These are phyloP conservation scores for Drosophila flavopinicola DNA, from an alignment of 2,888 invertebrate genomes.

Conservation along the genomic window DNA sequence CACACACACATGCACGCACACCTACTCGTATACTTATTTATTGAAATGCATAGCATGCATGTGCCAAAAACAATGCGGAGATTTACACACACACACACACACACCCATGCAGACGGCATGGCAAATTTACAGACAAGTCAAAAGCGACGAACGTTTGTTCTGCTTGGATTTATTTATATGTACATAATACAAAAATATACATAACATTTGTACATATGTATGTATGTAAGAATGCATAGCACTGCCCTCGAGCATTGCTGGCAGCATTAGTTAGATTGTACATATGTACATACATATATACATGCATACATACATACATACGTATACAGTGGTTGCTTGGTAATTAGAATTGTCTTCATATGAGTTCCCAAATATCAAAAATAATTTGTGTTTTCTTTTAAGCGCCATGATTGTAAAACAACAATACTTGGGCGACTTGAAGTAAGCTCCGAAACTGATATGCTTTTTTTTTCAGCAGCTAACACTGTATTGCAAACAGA, in stretches of 20 bases:
- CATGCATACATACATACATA: background rate
- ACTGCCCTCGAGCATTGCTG: constrained; percentile 14
- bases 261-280: constrained; percentile 4
- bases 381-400: too few relatives aligned
- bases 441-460: too few relatives aligned
- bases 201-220: constrained; percentile 10
- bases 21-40: constrained; percentile 14
- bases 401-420: too few relatives aligned
- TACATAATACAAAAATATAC: too few relatives aligned
- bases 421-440: too few relatives aligned
- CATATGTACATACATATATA: background rate
- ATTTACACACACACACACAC: constrained; percentile 15
- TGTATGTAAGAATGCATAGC: constrained; percentile 8
- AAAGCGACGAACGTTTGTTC: constrained; percentile 46
- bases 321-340: background rate
- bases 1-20: constrained; percentile 12
- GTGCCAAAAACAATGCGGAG: constrained; percentile 57
- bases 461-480: too few relatives aligned
- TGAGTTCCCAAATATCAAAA: too few relatives aligned
- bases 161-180: constrained; percentile 67
- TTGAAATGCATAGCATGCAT: constrained; percentile 39
- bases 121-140: constrained; percentile 60
- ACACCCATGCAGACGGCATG: background rate
- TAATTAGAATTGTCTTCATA: too few relatives aligned
- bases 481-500: background rate